A percentile compares a stretch with the other conserved stretches of the same genome.
These are phyloP conservation scores for Bicyclus anynana DNA, from an alignment of 1,140 invertebrate species.

Conservation along the genomic window DNA sequence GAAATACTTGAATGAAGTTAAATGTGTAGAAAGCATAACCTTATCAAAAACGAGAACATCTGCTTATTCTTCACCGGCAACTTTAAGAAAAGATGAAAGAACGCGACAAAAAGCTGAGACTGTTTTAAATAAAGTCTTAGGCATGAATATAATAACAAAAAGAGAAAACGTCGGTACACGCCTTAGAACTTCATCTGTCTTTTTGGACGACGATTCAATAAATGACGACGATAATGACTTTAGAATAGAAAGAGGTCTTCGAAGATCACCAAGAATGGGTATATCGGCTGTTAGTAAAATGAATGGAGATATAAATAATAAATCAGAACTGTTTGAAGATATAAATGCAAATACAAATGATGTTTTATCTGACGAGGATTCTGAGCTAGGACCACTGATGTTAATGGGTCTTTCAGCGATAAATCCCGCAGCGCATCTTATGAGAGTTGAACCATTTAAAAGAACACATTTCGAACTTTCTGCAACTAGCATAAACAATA, in stretches of 20 bases:
- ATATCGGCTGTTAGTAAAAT: conserved; percentile 69
- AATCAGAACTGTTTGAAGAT: conserved; percentile 54
- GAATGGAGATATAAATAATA: conserved; percentile 68
- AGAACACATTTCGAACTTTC: conserved; percentile 29
- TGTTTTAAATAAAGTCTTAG: conserved; percentile 70
- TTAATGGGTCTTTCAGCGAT: conserved; percentile 81
- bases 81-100: conserved; percentile 58
- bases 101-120: conserved; percentile 71
- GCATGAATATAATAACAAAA: conserved; percentile 70
- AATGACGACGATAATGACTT: conserved; percentile 66
- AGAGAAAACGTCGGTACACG: conserved; percentile 66
- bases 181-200: conserved; percentile 65
- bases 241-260: conserved; percentile 63
- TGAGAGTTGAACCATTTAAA: conserved; percentile 79
- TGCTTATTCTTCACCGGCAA: conserved; percentile 48
- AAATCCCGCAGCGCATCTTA: conserved; percentile 80
- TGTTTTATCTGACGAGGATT: conserved; percentile 67
- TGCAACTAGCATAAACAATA: conserved; percentile 33
- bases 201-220: conserved; percentile 67
- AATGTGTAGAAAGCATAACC: conserved; percentile 73
- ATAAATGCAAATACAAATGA: conserved; percentile 56
- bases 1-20: conserved; percentile 74
- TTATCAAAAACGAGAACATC: conserved; percentile 61
- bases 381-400: conserved; percentile 80
- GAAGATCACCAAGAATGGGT: conserved; percentile 67